A percentile compares a stretch with the other conserved stretches of the same genome.
Evolutionary conservation across 2,888 invertebrate genomes (phyloP).

Genomic region (Chalcis sispes): DNA sequence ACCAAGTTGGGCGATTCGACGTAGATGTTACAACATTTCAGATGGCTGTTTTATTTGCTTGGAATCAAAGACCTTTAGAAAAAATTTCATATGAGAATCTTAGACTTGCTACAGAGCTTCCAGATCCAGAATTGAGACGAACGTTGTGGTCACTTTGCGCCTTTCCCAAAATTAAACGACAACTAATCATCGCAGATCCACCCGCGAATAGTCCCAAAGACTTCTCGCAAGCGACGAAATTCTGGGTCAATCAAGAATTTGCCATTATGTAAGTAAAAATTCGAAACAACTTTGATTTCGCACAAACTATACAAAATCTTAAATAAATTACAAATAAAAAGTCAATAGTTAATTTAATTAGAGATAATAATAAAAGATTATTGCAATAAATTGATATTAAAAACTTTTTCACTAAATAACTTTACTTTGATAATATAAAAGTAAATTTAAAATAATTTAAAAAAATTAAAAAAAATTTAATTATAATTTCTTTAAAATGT

Average conservation of each 20-base stretch:
- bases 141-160: conserved; percentile 97
- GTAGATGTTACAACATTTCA: conserved; percentile 99
- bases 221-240: conserved; percentile 93
- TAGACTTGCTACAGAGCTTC: conserved; percentile 95
- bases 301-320: no score
- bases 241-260: conserved; percentile 99
- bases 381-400: conserved; percentile 4
- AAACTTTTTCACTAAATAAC: neutral
- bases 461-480: neutral
- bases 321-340: no score
- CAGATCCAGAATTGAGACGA: conserved; percentile 94
- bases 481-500: neutral
- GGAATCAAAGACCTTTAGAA: conserved; percentile 97
- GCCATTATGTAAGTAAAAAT: conserved; percentile 83
- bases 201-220: conserved; percentile 93
- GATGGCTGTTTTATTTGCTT: conserved; percentile 99
- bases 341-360: no score
- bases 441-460: neutral
- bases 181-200: conserved; percentile 90
- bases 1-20: conserved; percentile 95
- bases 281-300: no score
- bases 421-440: neutral
- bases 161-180: conserved; percentile 96
- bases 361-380: no score
- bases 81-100: conserved; percentile 98